Evolutionary conservation across 2,113 vertebrate species (phyloP), one percentile per base, ranked within the genome.

Genomic region (Equus przewalskii): DNA sequence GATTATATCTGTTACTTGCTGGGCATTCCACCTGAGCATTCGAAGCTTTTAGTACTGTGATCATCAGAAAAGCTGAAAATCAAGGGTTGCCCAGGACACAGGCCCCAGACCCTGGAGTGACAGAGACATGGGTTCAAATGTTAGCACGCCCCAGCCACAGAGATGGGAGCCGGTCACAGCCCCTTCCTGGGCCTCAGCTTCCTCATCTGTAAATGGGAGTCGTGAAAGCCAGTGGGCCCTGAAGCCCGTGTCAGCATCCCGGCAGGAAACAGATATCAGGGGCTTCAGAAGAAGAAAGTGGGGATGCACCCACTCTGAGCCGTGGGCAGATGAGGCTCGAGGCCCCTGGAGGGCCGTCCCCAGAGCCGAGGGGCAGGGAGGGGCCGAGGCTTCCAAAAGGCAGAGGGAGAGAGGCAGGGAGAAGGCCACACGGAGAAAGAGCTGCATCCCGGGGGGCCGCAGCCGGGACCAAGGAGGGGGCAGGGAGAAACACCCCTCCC

Each of bases 161-260:
- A 62, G 24, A 26, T 11, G 2, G 0, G 13, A 36, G 44, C 46
- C 54, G 1, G 24, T 44, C 51, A 10, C 7, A 16, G 33, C 12
- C 11, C 12, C 5, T 41, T 56, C 51, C 65, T 14, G 28, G 56
- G 73, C 84, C 69, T 97, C 64, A 5, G 89, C 62, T 65, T 91
- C 69, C 76, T 33, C 7, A 8, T 86, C 92, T 94, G 56, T 78
- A 18, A 79, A 56, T 54, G 67, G 62, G 13, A 7, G 4, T n/a
- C 26, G 3, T 14, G 60, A 67, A 30, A 94, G 9, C n/a, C 15
- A 11, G 58, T 67, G 36, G 6, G 79, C 5, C 54, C 28, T 14
- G 69, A 6, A 54, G 58, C n/a, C 1, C 0, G 1, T 2, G 9
- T 64, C 24, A 22, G 22, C 10, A 3, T 69, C 62, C 60, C 24